phyloP scores from a whole-genome alignment of 1,140 invertebrate species.

The Diachasmimorpha longicaudata region DNA sequence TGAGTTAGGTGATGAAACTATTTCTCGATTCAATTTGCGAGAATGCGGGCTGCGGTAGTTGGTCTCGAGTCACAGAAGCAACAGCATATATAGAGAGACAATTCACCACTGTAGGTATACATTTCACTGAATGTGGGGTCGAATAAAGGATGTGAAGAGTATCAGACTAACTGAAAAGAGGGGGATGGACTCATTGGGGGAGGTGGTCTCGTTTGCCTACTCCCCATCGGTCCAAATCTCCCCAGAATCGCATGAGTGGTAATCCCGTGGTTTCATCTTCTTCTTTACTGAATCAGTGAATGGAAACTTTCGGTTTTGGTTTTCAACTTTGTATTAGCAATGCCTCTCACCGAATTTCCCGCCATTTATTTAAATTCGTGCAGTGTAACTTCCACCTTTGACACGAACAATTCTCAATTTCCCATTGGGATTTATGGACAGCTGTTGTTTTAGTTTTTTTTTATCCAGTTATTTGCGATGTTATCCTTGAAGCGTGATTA shows the following conservation, averaged over 20 bases:
- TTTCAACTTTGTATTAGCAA: not conserved
- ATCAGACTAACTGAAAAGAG: not conserved
- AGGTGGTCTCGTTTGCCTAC: not conserved
- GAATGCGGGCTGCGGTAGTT: not conserved
- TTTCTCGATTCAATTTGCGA: not conserved
- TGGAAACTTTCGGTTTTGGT: not conserved
- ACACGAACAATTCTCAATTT: too few relatives aligned
- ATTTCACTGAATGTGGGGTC: not conserved
- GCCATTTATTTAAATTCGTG: not conserved
- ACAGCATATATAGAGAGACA: not conserved
- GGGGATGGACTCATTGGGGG: too few relatives aligned
- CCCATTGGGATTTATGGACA: too few relatives aligned
- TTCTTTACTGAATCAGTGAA: not conserved
- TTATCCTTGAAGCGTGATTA: too few relatives aligned
- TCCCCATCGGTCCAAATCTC: not conserved
- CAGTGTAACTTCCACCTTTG: too few relatives aligned
- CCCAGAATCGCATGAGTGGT: not conserved
- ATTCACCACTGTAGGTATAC: not conserved
- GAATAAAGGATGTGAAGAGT: not conserved
- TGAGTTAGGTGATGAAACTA: not conserved
- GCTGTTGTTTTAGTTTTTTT: too few relatives aligned
- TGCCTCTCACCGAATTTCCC: not conserved
- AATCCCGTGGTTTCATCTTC: not conserved
- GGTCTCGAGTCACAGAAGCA: not conserved
- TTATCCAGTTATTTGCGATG: too few relatives aligned